These are phyloP conservation scores for Brachyistius frenatus DNA, from an alignment of 2,113 vertebrate species.

Conservation along the genomic window DNA sequence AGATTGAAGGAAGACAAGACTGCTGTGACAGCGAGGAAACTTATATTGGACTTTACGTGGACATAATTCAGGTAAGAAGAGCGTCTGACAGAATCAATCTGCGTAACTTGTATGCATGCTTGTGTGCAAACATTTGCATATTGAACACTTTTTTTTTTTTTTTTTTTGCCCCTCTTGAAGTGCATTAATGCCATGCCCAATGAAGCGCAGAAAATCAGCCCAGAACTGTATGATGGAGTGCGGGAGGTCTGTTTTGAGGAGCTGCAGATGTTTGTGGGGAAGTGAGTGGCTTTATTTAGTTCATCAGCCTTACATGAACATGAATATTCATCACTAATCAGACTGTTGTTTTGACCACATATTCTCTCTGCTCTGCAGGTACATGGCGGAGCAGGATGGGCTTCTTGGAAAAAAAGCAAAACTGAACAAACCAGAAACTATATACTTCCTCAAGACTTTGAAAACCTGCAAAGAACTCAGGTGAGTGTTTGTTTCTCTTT, in stretches of 20 bases:
- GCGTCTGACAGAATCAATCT: too few relatives aligned
- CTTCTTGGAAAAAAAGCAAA: background rate
- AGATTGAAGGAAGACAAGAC: background rate
- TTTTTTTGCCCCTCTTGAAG: background rate
- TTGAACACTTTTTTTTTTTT: too few relatives aligned
- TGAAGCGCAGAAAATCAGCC: slow-evolving; percentile 14
- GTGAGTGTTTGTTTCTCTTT: slow-evolving; percentile 44
- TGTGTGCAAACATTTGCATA: background rate
- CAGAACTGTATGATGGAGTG: background rate
- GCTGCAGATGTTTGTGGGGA: slow-evolving; percentile 61
- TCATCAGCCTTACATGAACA: background rate
- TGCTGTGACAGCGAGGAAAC: slow-evolving; percentile 35
- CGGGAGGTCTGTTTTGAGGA: slow-evolving; percentile 61
- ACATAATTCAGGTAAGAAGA: slow-evolving; percentile 70
- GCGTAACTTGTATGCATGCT: too few relatives aligned
- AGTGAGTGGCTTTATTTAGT: slow-evolving; percentile 41
- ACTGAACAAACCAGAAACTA: slow-evolving; percentile 7
- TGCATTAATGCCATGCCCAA: slow-evolving; percentile 25
- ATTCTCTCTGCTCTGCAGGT: slow-evolving; percentile 45
- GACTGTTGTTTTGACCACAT: background rate
- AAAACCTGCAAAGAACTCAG: slow-evolving; percentile 66
- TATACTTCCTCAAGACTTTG: slow-evolving; percentile 58
- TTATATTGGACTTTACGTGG: slow-evolving; percentile 62
- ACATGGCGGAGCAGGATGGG: slow-evolving; percentile 15
- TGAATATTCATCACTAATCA: background rate